Base-by-base conservation (phyloP, 2,113 vertebrate species). In the Conger conger region DNA sequence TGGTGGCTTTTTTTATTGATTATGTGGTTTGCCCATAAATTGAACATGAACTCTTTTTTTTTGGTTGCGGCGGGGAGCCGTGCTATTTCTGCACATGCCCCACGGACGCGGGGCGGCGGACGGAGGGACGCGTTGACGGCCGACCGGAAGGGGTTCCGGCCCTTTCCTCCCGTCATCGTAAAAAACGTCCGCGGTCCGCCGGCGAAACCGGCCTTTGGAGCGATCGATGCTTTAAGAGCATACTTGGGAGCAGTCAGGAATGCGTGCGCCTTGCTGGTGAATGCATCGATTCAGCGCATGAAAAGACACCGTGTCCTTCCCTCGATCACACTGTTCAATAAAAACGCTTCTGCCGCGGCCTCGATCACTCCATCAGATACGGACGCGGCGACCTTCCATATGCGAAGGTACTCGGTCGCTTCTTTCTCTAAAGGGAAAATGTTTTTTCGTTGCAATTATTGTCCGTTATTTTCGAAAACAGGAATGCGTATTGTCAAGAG, bases 21-120 rank as follows among this genome's bases (percentile, higher is more conserved):
- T 73, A 30, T 73, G 68, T 73, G n/a, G 68, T 73, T 73, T 33
- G 68, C 68, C n/a, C 68, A 73, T 73, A 73, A 73, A 30, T 73
- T 73, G 68, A 33, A 73, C n/a, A 33, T 73, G 68, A 33, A 33
- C 68, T 13, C n/a, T 73, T 73, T 50, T 33, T 73, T 73, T 68
- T 68, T 27, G 68, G 68, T 73, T 33, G 6, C 0, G 68, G 27
- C 11, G 9, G n/a, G 5, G n/a, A 33, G 68, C 68, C 68, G 11
- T 1, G 57, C 57, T 33, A 33, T 73, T 73, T 33, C 33, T 11
- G 68, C 27, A 33, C 68, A 73, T 30, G n/a, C n/a, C 27, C 68
- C n/a, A 33, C 68, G 33, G 68, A 73, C 68, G 5, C 6, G 68
- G 33, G 15, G 33, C 2, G 68, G 15, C 68, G 15, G 68, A 73